Base-by-base conservation (phyloP, 2,113 vertebrate species). In the Nerophis lumbriciformis region DNA sequence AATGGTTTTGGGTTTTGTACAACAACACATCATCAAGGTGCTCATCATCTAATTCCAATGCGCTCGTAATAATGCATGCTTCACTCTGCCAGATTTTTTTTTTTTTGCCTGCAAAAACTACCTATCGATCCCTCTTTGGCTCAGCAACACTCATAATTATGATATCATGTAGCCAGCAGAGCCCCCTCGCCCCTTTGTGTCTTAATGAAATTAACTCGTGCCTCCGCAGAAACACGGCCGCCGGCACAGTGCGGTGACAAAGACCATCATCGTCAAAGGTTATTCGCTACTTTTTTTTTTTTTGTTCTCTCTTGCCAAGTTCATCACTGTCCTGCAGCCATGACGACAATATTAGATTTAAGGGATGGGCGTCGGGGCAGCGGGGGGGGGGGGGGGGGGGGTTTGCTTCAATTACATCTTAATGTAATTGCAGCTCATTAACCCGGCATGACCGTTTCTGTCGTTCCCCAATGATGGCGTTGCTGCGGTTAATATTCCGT, bases 161-260 rank as follows among this genome's bases (percentile, higher is more conserved):
- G 63, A 71, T 68, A 84, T 72, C 64, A 80, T 56, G 48, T 42
- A 38, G 53, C 42, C 42, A 45, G 53, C 57, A 71, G 68, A 74
- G 51, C 60, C 61, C 76, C 72, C 63, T 77, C 78, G 54, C 63
- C 78, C 72, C 68, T 66, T 45, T 66, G 53, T 63, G 51, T 74
- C 83, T 89, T 85, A 86, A 84, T 83, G 74, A 85, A 89, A 89
- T 88, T 85, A 85, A 69, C 74, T 80, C 78, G 64, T 68, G 75
- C 78, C 53, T 79, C 66, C 59, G 64, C 58, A 57, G 69, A 79
- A 79, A 87, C 61, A 61, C 62, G 1, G 78, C 87, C 82, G 6
- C 58, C 70, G 83, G 84, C 85, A 76, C 81, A 72, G 63, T 45
- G 73, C 73, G 74, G 80, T 85, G 81, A 83, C 84, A 81, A 66